A percentile compares a stretch with the other conserved stretches of the same genome.
These are phyloP conservation scores for Tetheella fluctuosa DNA, from an alignment of 2,888 invertebrate species.

Conservation along the genomic window DNA sequence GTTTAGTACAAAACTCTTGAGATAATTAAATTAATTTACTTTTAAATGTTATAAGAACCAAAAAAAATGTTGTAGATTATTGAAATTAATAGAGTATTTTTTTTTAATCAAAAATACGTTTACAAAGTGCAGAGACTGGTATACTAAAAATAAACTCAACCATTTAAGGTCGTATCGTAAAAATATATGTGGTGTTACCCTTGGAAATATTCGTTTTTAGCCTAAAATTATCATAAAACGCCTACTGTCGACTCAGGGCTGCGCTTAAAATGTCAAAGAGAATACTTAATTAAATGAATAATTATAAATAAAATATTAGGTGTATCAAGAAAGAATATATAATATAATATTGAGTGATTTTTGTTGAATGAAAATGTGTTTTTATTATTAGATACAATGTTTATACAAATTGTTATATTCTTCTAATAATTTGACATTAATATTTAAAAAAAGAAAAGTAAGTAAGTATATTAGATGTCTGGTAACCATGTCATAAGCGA, in stretches of 20 bases:
- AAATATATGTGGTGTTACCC: conserved; percentile 52
- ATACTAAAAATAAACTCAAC: conserved; percentile 48
- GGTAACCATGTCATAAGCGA: too few relatives aligned
- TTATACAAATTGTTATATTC: too few relatives aligned
- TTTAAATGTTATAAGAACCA: neutral
- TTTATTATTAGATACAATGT: too few relatives aligned
- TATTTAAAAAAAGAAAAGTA: too few relatives aligned
- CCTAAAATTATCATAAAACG: conserved; percentile 54
- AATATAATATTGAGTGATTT: neutral
- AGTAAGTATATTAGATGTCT: too few relatives aligned
- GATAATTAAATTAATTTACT: too few relatives aligned
- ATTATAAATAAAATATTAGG: conserved; percentile 3
- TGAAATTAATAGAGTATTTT: conserved; percentile 29
- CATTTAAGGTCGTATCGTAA: conserved; percentile 49
- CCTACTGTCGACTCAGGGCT: conserved; percentile 26
- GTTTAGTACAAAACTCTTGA: neutral
- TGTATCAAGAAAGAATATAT: neutral
- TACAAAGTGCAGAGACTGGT: conserved; percentile 41
- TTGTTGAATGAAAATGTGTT: too few relatives aligned
- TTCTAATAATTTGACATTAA: too few relatives aligned
- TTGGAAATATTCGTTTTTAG: conserved; percentile 48
- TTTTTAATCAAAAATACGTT: conserved; percentile 28
- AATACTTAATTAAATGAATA: conserved; percentile 14
- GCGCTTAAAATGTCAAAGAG: conserved; percentile 30
- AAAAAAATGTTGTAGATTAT: neutral